Evolutionary conservation across 1,140 invertebrate species (phyloP).

Genomic region (Luehdorfia chinensis): DNA sequence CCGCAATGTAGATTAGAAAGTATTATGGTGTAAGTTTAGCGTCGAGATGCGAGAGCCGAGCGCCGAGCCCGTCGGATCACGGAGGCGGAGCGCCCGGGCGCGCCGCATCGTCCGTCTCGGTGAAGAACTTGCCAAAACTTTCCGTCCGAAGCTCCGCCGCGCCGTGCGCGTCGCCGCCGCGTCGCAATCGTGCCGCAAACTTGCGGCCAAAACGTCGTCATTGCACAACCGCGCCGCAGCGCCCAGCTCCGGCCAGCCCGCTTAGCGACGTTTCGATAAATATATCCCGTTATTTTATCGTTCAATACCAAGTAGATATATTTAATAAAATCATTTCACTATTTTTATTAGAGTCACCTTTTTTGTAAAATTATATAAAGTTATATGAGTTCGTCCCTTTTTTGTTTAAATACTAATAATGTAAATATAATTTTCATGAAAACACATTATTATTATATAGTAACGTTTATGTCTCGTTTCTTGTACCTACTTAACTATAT

Average conservation of each 20-base stretch:
- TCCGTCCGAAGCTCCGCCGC: slow-evolving; percentile 69
- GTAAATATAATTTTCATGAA: too few species aligned
- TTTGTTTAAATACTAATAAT: too few species aligned
- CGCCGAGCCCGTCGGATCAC: slow-evolving; percentile 49
- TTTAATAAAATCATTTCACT: too few species aligned
- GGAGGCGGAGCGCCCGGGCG: slow-evolving; percentile 37
- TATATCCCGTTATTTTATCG: too few species aligned
- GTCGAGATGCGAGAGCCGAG: slow-evolving; percentile 56
- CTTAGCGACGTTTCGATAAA: slow-evolving; percentile 9
- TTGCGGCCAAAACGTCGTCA: too few species aligned
- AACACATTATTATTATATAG: too few species aligned
- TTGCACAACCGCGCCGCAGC: slow-evolving; percentile 19
- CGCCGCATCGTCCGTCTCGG: slow-evolving; percentile 53
- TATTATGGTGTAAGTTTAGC: slow-evolving; percentile 61
- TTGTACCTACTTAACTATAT: too few species aligned
- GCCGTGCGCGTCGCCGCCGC: slow-evolving; percentile 34
- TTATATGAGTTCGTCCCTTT: too few species aligned
- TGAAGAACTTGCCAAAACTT: slow-evolving; percentile 68
- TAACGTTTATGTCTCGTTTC: too few species aligned
- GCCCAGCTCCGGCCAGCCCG: slow-evolving; percentile 12
- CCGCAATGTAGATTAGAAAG: slow-evolving; percentile 70
- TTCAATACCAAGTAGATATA: too few species aligned
- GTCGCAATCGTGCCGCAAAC: neutral
- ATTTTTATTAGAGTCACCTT: too few species aligned
- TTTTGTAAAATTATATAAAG: too few species aligned